A percentile compares a stretch with the other conserved stretches of the same genome.
Conservation (phyloP, 2,888 invertebrate genomes). For the Tethea ocularis region DNA sequence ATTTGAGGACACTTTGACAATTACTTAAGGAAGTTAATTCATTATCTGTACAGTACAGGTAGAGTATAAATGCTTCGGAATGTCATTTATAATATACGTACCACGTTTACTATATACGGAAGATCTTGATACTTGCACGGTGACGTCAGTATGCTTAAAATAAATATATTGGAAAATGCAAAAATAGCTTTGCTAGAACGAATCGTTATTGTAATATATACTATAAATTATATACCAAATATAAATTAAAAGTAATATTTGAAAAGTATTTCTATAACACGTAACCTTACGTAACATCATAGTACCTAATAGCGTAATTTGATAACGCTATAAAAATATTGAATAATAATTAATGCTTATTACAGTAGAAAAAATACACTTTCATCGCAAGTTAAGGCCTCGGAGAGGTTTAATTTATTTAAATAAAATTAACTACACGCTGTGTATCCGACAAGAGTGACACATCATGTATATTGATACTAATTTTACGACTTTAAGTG, state of each 20-base stretch:
- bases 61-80: neutral
- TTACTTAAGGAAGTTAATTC: conserved; percentile 21
- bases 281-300: conserved; percentile 1
- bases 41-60: neutral
- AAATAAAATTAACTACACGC: conserved; percentile 52
- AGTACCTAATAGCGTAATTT: neutral
- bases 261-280: conserved; percentile 18
- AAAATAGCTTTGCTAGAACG: no score
- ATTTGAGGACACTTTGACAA: conserved; percentile 33
- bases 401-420: conserved; percentile 34
- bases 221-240: no score
- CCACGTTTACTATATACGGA: no score
- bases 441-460: conserved; percentile 46
- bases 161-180: no score
- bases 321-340: conserved; percentile 25
- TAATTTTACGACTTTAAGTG: conserved; percentile 53
- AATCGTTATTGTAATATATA: neutral
- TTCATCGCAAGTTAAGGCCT: neutral
- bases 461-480: conserved; percentile 59
- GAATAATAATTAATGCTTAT: conserved; percentile 16
- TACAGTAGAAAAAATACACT: conserved; percentile 8
- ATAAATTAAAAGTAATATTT: no score
- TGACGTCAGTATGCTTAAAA: no score
- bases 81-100: neutral
- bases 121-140: no score